These are phyloP conservation scores for Muscidifurax raptorellus DNA, from an alignment of 1,140 invertebrate genomes.

Conservation along the genomic window DNA sequence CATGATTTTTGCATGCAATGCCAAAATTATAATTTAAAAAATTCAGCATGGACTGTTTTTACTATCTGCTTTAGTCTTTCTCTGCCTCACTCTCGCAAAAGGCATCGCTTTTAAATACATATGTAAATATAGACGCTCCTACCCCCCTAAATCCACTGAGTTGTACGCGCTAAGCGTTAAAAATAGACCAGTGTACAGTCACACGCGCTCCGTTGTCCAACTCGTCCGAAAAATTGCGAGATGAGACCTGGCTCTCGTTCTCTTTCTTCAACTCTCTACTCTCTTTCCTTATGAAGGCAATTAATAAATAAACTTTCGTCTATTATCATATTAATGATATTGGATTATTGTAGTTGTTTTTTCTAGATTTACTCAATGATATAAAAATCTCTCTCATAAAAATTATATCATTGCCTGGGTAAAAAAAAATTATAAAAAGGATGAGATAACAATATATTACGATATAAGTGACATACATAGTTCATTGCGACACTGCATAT, in stretches of 20 bases:
- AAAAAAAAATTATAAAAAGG: no score
- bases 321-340: not conserved
- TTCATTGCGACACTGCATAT: no score
- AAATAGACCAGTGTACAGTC: conserved; percentile 9
- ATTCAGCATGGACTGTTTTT: not conserved
- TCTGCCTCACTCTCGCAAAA: conserved; percentile 28
- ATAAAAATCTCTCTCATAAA: no score
- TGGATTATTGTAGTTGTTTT: not conserved
- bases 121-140: conserved; percentile 34
- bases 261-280: conserved; percentile 2
- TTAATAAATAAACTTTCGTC: not conserved
- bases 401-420: no score
- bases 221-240: not conserved
- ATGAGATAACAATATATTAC: no score
- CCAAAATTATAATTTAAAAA: not conserved
- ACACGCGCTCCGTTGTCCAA: not conserved
- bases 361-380: no score
- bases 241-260: not conserved
- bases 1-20: no score
- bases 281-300: not conserved
- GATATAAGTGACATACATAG: no score
- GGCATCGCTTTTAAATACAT: conserved; percentile 35
- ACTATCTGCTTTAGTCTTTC: not conserved
- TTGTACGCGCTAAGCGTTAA: conserved; percentile 14
- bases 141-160: conserved; percentile 27